A percentile compares a stretch with the other conserved stretches of the same genome.
phyloP scores from a whole-genome alignment of 2,888 invertebrate species.

The Andrena trimmerana region DNA sequence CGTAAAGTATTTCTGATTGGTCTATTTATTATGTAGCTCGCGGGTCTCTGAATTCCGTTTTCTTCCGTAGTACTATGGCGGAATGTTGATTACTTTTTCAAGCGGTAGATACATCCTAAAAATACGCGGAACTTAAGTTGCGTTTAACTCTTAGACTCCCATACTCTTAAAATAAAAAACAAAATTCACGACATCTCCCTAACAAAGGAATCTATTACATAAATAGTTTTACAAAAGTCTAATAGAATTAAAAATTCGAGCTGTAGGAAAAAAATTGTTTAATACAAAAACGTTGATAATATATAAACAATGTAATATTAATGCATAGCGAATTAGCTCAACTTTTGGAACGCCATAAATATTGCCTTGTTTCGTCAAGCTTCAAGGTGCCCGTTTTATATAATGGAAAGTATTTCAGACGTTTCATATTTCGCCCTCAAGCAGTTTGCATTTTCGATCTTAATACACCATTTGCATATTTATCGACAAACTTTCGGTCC shows the following conservation, averaged over 20 bases:
- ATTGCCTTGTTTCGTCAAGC: conserved; percentile 11
- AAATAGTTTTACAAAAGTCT: too few relatives aligned
- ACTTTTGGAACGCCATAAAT: conserved; percentile 11
- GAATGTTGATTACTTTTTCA: not conserved
- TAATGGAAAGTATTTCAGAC: conserved; percentile 50
- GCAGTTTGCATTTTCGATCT: conserved; percentile 61
- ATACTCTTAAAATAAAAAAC: too few relatives aligned
- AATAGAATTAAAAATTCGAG: too few relatives aligned
- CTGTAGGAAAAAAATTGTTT: too few relatives aligned
- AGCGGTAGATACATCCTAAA: not conserved
- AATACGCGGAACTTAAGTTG: too few relatives aligned
- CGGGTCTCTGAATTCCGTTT: not conserved
- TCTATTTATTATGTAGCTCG: not conserved
- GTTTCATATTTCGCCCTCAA: conserved; percentile 48
- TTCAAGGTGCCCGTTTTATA: conserved; percentile 21
- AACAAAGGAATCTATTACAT: too few relatives aligned
- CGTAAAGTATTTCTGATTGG: not conserved
- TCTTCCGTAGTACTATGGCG: too few relatives aligned
- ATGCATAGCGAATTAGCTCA: not conserved
- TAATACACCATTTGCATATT: conserved; percentile 75
- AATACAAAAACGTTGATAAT: not conserved
- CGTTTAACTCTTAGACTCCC: too few relatives aligned
- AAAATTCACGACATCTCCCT: too few relatives aligned
- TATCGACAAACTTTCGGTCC: conserved; percentile 74
- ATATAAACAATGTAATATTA: too few relatives aligned